These are phyloP conservation scores for Myrmophylax atrothorax DNA, from an alignment of 2,113 vertebrate genomes.

Conservation along the genomic window DNA sequence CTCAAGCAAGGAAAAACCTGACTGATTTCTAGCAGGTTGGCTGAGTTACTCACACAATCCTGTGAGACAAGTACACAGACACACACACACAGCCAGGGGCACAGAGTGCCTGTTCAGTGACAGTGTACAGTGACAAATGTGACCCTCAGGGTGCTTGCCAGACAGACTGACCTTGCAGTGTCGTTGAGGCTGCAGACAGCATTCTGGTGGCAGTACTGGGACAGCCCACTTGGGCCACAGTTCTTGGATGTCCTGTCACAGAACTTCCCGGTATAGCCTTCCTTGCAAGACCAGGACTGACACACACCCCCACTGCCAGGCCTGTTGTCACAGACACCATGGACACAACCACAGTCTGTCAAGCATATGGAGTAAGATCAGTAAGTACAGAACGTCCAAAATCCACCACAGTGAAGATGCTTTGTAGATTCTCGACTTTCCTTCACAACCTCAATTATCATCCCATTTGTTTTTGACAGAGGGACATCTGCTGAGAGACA, in stretches of 20 bases:
- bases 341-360: conserved; percentile 88
- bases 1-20: background rate
- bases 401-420: background rate
- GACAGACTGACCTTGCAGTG: conserved; percentile 63
- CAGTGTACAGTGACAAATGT: background rate
- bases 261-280: conserved; percentile 82
- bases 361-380: background rate
- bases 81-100: background rate
- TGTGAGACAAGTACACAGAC: background rate
- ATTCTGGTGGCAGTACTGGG: conserved; percentile 83
- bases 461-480: background rate
- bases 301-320: conserved; percentile 86
- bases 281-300: conserved; percentile 82
- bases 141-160: background rate
- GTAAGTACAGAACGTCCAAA: background rate
- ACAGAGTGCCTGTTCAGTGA: background rate
- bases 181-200: conserved; percentile 78
- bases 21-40: background rate
- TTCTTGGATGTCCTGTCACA: conserved; percentile 79
- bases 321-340: conserved; percentile 94
- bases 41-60: background rate
- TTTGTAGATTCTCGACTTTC: background rate
- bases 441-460: background rate
- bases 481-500: background rate
- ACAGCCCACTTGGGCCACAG: conserved; percentile 74